Evolutionary conservation across 2,797 vertebrate species (phyloP), one percentile per base, ranked within the genome.

Genomic region (Phoxinus dragarum): DNA sequence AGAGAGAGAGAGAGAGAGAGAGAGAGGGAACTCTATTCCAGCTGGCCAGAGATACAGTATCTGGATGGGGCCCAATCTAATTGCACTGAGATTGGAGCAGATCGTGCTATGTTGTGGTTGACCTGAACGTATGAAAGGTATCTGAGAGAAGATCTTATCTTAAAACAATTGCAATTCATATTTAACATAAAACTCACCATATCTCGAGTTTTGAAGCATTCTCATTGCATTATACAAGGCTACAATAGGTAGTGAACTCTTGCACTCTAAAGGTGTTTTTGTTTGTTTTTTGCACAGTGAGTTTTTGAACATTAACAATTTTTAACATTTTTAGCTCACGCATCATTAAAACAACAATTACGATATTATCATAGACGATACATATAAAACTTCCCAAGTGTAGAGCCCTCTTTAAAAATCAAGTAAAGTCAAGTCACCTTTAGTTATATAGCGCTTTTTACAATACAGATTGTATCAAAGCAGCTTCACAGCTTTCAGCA

Each of bases 31-130:
- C 38, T 78, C 49, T 14, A 69, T 78, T 84, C 47, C 73, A 78
- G 74, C 82, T 77, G 73, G 73, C 47, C 36, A 76, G 47, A 84
- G 47, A 84, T 44, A 44, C 42, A 44, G 11, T 44, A 84, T 77
- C 38, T 77, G 82, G 47, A 84, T 71, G 38, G 61, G 74, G n/a
- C 64, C 8, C 64, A 84, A 71, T 59, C 36, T 61, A 84, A 84
- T 71, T 84, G 69, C 12, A 16, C 27, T 78, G 54, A 84, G 66
- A 84, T 16, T 71, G 66, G 19, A 78, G 17, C 49, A 56, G 61
- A 84, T 84, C 6, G 6, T 68, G 44, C 23, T 66, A 40, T 38
- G 73, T 42, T 77, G 64, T 23, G 19, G 38, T 68, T 77, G 73
- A 68, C 61, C 73, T 68, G 31, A 76, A 67, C 23, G n/a, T 76